Conservation (phyloP, 2,888 invertebrate genomes). For the Eupithecia insigniata region DNA sequence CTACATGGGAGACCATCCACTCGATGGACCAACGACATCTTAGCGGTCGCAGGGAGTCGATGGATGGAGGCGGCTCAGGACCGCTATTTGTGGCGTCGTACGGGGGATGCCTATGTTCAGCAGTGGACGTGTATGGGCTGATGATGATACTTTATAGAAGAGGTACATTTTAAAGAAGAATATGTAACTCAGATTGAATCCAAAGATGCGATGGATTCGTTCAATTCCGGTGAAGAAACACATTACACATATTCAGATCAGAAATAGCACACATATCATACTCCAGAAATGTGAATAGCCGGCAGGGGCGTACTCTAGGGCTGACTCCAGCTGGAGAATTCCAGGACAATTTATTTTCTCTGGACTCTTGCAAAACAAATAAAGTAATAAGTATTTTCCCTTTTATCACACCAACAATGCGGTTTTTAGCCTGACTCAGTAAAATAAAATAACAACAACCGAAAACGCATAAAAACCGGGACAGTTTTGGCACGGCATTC, state of each 20-base stretch:
- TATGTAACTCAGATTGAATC: conserved; percentile 19
- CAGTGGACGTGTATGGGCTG: too few relatives aligned
- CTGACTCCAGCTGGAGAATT: conserved; percentile 61
- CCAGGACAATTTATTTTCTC: conserved; percentile 44
- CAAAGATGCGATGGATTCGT: conserved; percentile 9
- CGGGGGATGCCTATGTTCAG: too few relatives aligned
- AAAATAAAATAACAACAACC: conserved; percentile 20
- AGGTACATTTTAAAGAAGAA: not conserved
- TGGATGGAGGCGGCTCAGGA: too few relatives aligned
- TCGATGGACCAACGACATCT: too few relatives aligned
- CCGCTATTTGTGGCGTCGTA: too few relatives aligned
- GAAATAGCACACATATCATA: conserved; percentile 77
- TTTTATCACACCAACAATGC: not conserved
- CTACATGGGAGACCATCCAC: too few relatives aligned
- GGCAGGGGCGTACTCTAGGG: conserved; percentile 66
- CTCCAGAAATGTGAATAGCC: conserved; percentile 67
- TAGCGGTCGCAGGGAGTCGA: too few relatives aligned
- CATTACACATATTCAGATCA: conserved; percentile 48
- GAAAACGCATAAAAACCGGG: conserved; percentile 28
- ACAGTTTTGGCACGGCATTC: conserved; percentile 49
- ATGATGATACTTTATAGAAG: too few relatives aligned
- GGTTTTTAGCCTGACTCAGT: not conserved
- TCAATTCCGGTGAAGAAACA: conserved; percentile 16
- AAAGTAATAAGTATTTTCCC: not conserved
- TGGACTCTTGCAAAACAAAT: not conserved